phyloP scores from a whole-genome alignment of 2,888 invertebrate species.

The Tetragonisca angustula region DNA sequence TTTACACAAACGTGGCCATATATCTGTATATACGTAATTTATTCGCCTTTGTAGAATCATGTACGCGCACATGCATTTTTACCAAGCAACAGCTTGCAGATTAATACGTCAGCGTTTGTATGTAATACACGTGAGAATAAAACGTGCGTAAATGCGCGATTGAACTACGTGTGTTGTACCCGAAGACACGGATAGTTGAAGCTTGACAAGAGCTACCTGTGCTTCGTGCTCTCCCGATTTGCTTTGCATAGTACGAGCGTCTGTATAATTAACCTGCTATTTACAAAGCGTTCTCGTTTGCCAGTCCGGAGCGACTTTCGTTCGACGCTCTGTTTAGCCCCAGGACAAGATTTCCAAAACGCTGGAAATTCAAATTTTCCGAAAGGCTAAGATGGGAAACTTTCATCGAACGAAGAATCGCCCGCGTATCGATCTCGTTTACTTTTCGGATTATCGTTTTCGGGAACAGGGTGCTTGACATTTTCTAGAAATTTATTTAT shows the following conservation, averaged over 20 bases:
- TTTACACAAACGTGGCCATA: too few species aligned
- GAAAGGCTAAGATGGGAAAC: neutral
- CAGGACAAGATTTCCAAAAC: slow-evolving; percentile 41
- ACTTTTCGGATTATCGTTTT: neutral
- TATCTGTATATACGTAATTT: slow-evolving; percentile 10
- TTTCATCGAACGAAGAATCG: neutral
- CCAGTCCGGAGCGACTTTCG: slow-evolving; percentile 55
- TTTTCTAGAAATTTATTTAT: neutral
- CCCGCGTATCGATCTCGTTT: neutral
- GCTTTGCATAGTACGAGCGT: slow-evolving; percentile 74
- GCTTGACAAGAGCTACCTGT: slow-evolving; percentile 73
- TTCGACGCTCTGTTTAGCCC: slow-evolving; percentile 9
- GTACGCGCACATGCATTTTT: slow-evolving; percentile 14
- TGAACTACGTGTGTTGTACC: neutral
- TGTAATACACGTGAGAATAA: slow-evolving; percentile 2
- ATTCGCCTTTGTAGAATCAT: neutral
- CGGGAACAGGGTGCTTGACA: neutral
- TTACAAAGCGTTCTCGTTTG: slow-evolving; percentile 70
- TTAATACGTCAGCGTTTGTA: neutral
- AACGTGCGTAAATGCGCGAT: neutral
- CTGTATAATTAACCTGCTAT: slow-evolving; percentile 76
- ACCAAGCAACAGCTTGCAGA: neutral
- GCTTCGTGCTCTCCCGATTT: slow-evolving; percentile 73
- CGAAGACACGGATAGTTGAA: slow-evolving; percentile 43
- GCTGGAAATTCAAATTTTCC: slow-evolving; percentile 42